These are phyloP conservation scores for Diarsia mendica DNA, from an alignment of 2,888 invertebrate genomes.

Conservation along the genomic window DNA sequence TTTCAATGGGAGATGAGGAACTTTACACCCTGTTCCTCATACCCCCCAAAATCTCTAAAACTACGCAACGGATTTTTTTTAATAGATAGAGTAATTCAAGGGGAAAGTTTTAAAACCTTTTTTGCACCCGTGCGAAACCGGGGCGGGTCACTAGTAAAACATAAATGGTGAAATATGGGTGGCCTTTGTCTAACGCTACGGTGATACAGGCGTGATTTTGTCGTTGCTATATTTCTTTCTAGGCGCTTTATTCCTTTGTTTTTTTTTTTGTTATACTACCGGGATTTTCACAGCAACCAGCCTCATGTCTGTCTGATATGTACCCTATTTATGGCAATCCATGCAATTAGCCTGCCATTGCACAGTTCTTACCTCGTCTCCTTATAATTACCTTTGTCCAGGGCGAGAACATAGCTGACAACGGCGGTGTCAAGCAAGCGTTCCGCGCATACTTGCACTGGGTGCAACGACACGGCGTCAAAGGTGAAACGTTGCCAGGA, in stretches of 20 bases:
- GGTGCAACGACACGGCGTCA: constrained; percentile 91
- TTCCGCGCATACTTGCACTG: constrained; percentile 96
- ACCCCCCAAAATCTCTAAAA: no score
- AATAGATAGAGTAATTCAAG: no score
- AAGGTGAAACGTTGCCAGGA: constrained; percentile 92
- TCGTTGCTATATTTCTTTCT: background rate
- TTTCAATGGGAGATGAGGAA: no score
- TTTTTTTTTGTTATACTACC: background rate
- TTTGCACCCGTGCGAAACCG: no score
- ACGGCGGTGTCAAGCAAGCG: constrained; percentile 98
- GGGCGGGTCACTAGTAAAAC: no score
- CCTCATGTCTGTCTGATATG: no score
- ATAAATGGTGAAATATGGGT: no score
- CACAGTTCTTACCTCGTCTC: background rate
- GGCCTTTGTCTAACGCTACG: no score
- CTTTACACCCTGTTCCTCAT: no score
- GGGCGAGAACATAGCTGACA: constrained; percentile 99
- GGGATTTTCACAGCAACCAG: no score
- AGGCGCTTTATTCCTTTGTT: background rate
- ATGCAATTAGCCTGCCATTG: background rate
- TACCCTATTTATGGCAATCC: background rate
- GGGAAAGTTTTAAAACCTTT: no score
- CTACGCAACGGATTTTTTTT: no score
- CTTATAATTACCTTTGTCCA: constrained; percentile 70
- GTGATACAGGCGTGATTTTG: background rate